Evolutionary conservation across 2,797 vertebrate genomes (phyloP), one percentile per base, ranked within the genome.

Genomic region (Phrynocephalus guinanensis): DNA sequence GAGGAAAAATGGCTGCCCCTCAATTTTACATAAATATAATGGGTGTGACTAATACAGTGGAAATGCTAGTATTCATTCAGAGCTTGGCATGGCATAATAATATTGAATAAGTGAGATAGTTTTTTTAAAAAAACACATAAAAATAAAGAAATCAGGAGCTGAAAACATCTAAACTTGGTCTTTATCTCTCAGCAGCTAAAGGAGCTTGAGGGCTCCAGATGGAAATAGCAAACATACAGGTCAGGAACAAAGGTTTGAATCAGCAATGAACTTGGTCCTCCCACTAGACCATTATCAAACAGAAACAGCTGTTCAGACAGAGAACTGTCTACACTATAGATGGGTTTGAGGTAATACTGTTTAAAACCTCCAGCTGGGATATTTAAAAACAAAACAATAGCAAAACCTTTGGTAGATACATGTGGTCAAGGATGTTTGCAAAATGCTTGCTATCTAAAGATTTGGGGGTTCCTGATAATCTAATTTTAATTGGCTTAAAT

Each of bases 201-300:
- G 85, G n/a, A 73, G 1, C 38, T 86, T n/a, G 56, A 83, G 10
- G 48, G 11, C 7, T 38, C 15, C 30, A 30, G 16, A 28, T 24
- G 87, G 87, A 93, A 30, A 1, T 67, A 22, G 1, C 9, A 91
- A 48, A 63, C 15, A 68, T 0, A 0, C 3, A 86, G 44, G 48
- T 82, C 80, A 90, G 67, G 26, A 83, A 70, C 20, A 83, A 93
- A 92, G 8, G 77, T 8, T 71, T 90, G 80, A 86, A 13, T 67
- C 76, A 92, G 18, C 0, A 0, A 1, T 73, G 44, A n/a, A 22
- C 1, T 92, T 26, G 92, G 22, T 85, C 0, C 73, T 90, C 91
- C 73, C 3, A 50, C 30, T 44, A 20, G 1, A 24, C 48, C 7
- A 0, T 76, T 88, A 88, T 28, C 44, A 88, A 20, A 30, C 30